These are phyloP conservation scores for Tangara arthus DNA, from an alignment of 2,797 vertebrate species.

Conservation along the genomic window DNA sequence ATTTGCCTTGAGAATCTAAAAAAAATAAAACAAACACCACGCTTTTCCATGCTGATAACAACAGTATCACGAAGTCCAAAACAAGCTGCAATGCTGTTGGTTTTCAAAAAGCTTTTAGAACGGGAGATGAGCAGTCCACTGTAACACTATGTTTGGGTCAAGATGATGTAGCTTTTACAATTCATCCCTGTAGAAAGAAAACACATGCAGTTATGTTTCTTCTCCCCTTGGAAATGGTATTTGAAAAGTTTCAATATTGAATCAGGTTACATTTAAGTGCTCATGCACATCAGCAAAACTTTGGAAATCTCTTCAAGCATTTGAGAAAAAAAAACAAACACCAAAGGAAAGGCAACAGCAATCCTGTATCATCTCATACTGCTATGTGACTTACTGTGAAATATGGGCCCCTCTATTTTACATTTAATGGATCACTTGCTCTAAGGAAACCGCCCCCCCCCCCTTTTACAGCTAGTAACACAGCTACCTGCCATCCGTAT, in stretches of 20 bases:
- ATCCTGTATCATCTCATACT: neutral
- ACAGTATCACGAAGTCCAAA: slow-evolving; percentile 78
- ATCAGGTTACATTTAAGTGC: neutral
- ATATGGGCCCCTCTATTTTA: neutral
- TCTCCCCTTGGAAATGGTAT: neutral
- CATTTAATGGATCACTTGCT: neutral
- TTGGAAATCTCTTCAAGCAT: neutral
- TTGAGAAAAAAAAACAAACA: neutral
- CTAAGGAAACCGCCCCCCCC: neutral
- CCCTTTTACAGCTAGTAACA: neutral
- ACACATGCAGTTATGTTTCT: slow-evolving; percentile 46
- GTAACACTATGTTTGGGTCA: slow-evolving; percentile 80
- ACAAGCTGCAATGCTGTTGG: slow-evolving; percentile 83
- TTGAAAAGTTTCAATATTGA: neutral
- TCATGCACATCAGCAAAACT: slow-evolving; percentile 32
- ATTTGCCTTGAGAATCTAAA: slow-evolving; percentile 75
- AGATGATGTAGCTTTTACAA: slow-evolving; percentile 88
- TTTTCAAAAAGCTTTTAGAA: slow-evolving; percentile 81
- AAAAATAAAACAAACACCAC: slow-evolving; percentile 74
- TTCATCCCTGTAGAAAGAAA: slow-evolving; percentile 88
- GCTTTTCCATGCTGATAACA: slow-evolving; percentile 81
- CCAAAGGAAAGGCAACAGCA: slow-evolving; percentile 43
- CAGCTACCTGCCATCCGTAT: neutral
- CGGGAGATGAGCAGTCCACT: slow-evolving; percentile 82
- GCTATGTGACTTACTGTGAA: neutral